phyloP scores from a whole-genome alignment of 2,888 invertebrate species.

The Drosophila diplacantha region DNA sequence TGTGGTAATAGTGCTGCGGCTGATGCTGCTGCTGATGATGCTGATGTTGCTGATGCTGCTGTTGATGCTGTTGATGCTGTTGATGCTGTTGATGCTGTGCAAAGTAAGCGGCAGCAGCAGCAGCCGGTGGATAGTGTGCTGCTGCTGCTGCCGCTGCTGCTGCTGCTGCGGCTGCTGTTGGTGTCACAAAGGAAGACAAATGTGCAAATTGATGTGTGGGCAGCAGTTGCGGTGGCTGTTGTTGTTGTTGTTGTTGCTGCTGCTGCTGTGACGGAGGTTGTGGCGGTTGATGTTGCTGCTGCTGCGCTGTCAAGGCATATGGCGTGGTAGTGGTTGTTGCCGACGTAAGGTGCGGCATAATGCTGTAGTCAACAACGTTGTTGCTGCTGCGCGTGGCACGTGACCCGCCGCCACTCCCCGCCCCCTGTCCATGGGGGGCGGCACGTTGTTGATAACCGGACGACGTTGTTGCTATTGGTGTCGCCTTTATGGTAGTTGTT shows the following conservation, averaged over 20 bases:
- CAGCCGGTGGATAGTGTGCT: constrained; percentile 56
- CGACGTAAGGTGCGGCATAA: constrained; percentile 42
- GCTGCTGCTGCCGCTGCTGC: constrained; percentile 44
- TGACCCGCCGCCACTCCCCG: constrained; percentile 33
- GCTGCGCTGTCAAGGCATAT: constrained; percentile 44
- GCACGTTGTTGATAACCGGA: constrained; percentile 48
- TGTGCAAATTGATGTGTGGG: constrained; percentile 62
- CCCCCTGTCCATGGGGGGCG: constrained; percentile 41
- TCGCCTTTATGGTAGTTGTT: constrained; percentile 38
- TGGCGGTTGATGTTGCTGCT: constrained; percentile 40
- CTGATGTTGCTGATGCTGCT: constrained; percentile 52
- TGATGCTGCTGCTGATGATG: constrained; percentile 55
- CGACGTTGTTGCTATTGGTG: constrained; percentile 50
- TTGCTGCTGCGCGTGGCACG: constrained; percentile 57
- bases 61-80: constrained; percentile 63
- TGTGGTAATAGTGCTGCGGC: constrained; percentile 73
- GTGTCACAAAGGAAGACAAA: constrained; percentile 60
- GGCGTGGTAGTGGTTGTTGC: constrained; percentile 36
- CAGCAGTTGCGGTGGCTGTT: constrained; percentile 50
- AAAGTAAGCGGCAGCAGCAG: constrained; percentile 56
- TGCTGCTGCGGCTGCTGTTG: constrained; percentile 38
- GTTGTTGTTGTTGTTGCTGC: constrained; percentile 22
- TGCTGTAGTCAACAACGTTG: constrained; percentile 62
- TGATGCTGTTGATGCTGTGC: constrained; percentile 64
- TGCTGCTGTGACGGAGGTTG: constrained; percentile 44